Evolutionary conservation across 2,797 vertebrate genomes (phyloP), one percentile per base, ranked within the genome.

Genomic region (Lepus oiostolus): DNA sequence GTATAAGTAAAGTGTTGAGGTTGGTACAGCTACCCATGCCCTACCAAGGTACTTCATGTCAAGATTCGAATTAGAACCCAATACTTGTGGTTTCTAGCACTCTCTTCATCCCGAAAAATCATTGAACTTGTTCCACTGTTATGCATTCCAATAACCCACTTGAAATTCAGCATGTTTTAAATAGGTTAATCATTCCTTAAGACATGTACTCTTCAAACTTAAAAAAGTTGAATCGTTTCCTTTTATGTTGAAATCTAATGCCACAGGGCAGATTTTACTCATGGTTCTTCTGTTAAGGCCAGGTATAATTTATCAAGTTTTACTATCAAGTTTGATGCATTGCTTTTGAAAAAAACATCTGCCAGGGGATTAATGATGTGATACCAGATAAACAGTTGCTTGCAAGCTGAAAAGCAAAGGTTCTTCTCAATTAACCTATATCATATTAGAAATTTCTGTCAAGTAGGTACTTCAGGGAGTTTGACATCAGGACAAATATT

Each of bases 261-360:
- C 63, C 30, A 85, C 10, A 28, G 84, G 85, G 80, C 24, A 95
- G 63, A 87, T 79, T 97, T 95, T 94, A 96, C 96, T 94, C 28
- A 90, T 79, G 67, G n/a, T 88, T 80, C 30, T 24, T 94, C 72
- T 96, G 68, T 28, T 84, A 94, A 90, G 71, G 87, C 32, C 85
- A 88, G 60, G 28, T 92, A 89, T 97, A 93, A 96, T 97, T 93
- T 77, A 92, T 96, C 86, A 96, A 87, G 75, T 80, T 89, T 96
- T 89, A 85, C 28, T 85, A 96, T 93, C 42, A 94, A 47, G 81
- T 95, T 94, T 90, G 74, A 94, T 95, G 21, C 60, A 85, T 94
- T 95, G 75, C 67, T 94, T 95, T 92, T 80, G 77, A 84, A 92
- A 90, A 88, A 91, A 91, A 62, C 4, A 71, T 90, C 62, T 96